phyloP scores from a whole-genome alignment of 2,113 vertebrate genomes.

The Scomber scombrus region DNA sequence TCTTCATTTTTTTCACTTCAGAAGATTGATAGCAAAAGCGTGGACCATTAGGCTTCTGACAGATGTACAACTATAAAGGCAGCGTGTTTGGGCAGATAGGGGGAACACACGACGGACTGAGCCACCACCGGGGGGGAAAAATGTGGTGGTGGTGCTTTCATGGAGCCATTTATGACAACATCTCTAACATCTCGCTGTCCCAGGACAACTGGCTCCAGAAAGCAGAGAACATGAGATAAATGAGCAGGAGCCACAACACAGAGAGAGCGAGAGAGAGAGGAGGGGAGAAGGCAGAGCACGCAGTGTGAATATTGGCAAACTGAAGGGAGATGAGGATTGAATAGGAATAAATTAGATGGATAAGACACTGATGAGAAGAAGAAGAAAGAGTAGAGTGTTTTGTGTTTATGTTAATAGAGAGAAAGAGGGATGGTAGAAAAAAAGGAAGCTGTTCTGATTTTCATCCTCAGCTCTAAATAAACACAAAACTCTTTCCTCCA shows the following conservation, averaged over 20 bases:
- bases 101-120: background rate
- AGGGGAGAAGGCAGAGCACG: background rate
- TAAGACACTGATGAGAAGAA: conserved; percentile 37
- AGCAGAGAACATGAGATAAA: conserved; percentile 63
- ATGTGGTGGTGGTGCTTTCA: conserved; percentile 28
- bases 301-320: conserved; percentile 48
- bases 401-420: conserved; percentile 47
- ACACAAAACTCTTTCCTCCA: background rate
- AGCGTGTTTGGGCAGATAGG: conserved; percentile 6
- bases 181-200: conserved; percentile 38
- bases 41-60: conserved; percentile 42
- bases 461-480: conserved; percentile 22
- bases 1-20: conserved; percentile 26
- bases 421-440: conserved; percentile 17
- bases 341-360: conserved; percentile 55
- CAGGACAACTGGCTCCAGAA: conserved; percentile 43
- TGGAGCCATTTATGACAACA: conserved; percentile 50
- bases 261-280: background rate
- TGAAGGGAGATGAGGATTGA: conserved; percentile 33
- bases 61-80: conserved; percentile 36
- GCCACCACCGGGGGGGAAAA: conserved; percentile 7
- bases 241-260: conserved; percentile 58
- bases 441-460: conserved; percentile 47
- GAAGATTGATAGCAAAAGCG: conserved; percentile 41
- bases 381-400: conserved; percentile 3